These are phyloP conservation scores for Rhopilema esculentum DNA, from an alignment of 30 jellyfish, hydroid and myxozoan genomes.

Conservation along the genomic window DNA sequence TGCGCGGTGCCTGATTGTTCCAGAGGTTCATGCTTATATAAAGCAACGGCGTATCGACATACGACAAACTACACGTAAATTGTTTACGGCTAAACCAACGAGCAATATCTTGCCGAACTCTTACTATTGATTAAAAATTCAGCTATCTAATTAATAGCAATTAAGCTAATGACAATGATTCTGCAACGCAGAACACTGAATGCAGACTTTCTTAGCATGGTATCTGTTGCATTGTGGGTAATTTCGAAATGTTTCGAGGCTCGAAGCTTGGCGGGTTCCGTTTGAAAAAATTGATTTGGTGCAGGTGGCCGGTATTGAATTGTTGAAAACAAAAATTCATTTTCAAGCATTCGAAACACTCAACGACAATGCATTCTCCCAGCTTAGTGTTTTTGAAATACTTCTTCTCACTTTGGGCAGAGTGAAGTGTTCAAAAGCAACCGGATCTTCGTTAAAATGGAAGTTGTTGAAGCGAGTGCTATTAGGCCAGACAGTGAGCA, in stretches of 20 bases:
- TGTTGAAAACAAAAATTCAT: slow-evolving; percentile 22
- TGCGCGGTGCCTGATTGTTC: too few species aligned
- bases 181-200: too few species aligned
- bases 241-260: slow-evolving; percentile 7
- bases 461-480: background rate
- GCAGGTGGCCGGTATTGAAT: slow-evolving; percentile 53
- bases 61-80: too few species aligned
- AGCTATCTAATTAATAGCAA: too few species aligned
- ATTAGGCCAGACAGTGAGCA: slow-evolving; percentile 6
- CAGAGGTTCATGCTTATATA: too few species aligned
- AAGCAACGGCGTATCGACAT: too few species aligned
- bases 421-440: background rate
- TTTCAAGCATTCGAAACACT: slow-evolving; percentile 18
- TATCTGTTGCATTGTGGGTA: slow-evolving; percentile 38
- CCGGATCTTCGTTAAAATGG: background rate
- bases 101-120: too few species aligned
- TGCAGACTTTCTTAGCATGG: too few species aligned
- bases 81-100: too few species aligned
- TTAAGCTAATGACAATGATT: too few species aligned
- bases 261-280: slow-evolving; percentile 57
- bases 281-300: slow-evolving; percentile 48
- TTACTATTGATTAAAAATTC: too few species aligned
- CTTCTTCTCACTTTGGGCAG: background rate
- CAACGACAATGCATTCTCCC: slow-evolving; percentile 9
- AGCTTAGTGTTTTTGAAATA: background rate